Base-by-base conservation (phyloP, 1,140 invertebrate species). In the Conus betulinus region DNA sequence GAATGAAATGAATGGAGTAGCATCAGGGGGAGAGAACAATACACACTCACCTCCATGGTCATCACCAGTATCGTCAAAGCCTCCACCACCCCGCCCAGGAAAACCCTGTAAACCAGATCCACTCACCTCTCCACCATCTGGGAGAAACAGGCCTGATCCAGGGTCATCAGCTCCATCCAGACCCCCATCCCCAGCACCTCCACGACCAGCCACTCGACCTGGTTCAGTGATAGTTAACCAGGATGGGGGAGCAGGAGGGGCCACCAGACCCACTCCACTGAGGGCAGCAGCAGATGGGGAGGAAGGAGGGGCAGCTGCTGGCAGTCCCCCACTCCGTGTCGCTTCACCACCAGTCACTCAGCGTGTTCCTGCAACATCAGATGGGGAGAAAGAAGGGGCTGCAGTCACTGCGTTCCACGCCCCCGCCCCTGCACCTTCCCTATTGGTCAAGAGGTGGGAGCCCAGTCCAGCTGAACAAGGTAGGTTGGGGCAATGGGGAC, bases 281-380 rank as follows among this genome's bases (percentile, higher is more conserved):
- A 60, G 57, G 15, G 15, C 8, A 15, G 15, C 57, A 60, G 15
- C 8, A 60, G 57, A 60, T 60, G 57, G 4, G 57, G 57, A 60
- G 57, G 57, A 60, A 15, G 57, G 57, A 60, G 57, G 57, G 57
- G 57, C 57, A 60, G 57, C 15, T 15, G 8, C 57, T 60, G 57
- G 57, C 57, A 60, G 57, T 11, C 57, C 57, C 57, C 57, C 57
- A 8, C 15, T 15, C 57, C 57, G 0, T 60, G 86, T 39, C 57
- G 83, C 89, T 39, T 53, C 89, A 52, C 84, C 83, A 85, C 87
- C 87, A 15, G n/a, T 74, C 57, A 53, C 63, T 23, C 84, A 82
- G 78, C 88, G 84, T 25, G 67, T 55, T 23, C 53, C 88, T n/a
- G 23, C 57, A 2, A 67, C 53, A 55, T 10, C 53, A 60, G 3